Evolutionary conservation across 1,140 invertebrate species (phyloP), one percentile per base, ranked within the genome.

Genomic region (Mactra quadrangularis): DNA sequence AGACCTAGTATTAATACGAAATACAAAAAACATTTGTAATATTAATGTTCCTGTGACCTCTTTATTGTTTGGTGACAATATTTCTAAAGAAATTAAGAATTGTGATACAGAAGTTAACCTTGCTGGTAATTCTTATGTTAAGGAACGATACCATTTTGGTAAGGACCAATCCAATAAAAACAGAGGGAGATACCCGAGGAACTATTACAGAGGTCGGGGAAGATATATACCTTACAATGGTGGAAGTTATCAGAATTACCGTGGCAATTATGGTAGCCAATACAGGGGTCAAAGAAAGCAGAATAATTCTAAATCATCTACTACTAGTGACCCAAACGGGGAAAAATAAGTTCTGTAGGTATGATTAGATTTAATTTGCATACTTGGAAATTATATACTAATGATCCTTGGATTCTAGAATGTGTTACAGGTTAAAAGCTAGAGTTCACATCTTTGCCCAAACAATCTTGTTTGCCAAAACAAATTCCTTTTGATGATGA

Each of bases 331-430:
- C 9, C 55, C 55, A 57, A 29, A 57, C 55, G 55, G 17, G 22
- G 22, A 29, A 27, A 57, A 57, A 25, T 57, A 57, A 57, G 11
- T 57, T 3, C 33, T n/a, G 60, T 64, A 38, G 60, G 60, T 35
- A 38, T 17, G 9, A 22, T 64, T 1, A 64, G 38, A 38, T 3
- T 22, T 13, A 33, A 11, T 71, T 53, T 53, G 11, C 9, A 50
- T 71, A 15, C 3, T 25, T 75, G 33, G 71, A 60, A 75, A 45
- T 35, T 9, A 19, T 41, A 38, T 25, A 75, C 71, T 19, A 31
- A 38, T 59, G 52, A 75, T 60, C 31, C 15, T 38, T 75, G 71
- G 71, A 45, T 75, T 60, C 53, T 71, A 31, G 17, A 71, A 53
- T 27, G 11, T 17, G 68, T 71, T 13, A 6, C 66, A 29, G 66